Percentiles rank a stretch among this genome's conserved stretches.
phyloP scores from a whole-genome alignment of 2,797 vertebrate genomes.

The Crax fasciolata region DNA sequence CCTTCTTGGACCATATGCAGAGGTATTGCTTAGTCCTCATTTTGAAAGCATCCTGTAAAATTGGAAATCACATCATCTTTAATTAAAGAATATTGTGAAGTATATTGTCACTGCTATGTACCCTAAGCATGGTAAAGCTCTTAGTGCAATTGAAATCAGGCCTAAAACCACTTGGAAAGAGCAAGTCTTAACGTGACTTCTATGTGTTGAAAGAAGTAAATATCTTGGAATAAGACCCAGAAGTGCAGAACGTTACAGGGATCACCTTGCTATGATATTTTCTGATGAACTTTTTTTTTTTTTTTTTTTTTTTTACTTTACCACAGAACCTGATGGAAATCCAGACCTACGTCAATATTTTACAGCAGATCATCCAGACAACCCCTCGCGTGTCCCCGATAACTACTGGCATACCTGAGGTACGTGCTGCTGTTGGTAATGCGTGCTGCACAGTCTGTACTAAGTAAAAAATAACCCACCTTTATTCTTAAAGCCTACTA shows the following conservation, averaged over 20 bases:
- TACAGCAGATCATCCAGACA: constrained; percentile 94
- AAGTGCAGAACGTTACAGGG: not conserved
- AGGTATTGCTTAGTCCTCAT: not conserved
- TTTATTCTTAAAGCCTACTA: not conserved
- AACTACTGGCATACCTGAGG: constrained; percentile 88
- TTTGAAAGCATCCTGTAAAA: not conserved
- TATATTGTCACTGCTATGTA: not conserved
- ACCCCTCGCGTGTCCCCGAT: constrained; percentile 84
- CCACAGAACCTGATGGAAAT: constrained; percentile 95
- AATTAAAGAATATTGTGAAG: not conserved
- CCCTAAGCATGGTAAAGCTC: not conserved
- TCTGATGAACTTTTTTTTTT: not conserved
- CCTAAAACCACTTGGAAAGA: not conserved
- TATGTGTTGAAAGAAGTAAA: not conserved
- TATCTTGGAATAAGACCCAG: not conserved
- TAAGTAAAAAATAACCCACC: not conserved
- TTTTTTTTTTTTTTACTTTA: not conserved
- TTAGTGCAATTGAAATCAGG: not conserved
- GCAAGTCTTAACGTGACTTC: not conserved
- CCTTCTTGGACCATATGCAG: not conserved
- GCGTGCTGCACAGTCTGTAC: not conserved
- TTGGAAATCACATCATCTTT: not conserved
- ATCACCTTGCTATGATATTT: not conserved
- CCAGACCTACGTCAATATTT: constrained; percentile 93
- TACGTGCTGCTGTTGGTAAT: constrained; percentile 68